A percentile compares a stretch with the other conserved stretches of the same genome.
phyloP scores from a whole-genome alignment of 2,888 invertebrate species.

The Netelia virgata region DNA sequence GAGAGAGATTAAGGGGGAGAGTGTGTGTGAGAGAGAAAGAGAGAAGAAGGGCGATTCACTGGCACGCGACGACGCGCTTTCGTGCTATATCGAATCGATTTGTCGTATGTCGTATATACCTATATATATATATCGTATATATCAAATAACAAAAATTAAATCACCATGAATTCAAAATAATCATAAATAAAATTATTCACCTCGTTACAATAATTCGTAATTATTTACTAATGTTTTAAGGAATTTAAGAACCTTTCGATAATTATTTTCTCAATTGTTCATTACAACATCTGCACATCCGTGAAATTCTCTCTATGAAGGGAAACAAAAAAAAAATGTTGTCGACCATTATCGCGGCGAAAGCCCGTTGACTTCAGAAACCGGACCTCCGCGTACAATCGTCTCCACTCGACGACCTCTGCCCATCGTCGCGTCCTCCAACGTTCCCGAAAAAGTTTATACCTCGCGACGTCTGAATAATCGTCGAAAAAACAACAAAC shows the following conservation, averaged over 20 bases:
- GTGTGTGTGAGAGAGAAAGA: neutral
- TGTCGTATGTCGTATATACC: slow-evolving; percentile 7
- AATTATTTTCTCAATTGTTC: too few relatives aligned
- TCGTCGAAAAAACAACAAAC: neutral
- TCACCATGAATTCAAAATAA: neutral
- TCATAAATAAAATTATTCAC: too few relatives aligned
- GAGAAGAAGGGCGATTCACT: slow-evolving; percentile 59
- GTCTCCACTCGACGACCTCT: neutral
- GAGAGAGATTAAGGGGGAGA: neutral
- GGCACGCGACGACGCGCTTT: slow-evolving; percentile 63
- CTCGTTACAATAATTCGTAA: too few relatives aligned
- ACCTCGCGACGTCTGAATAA: slow-evolving; percentile 11
- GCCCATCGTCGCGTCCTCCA: neutral
- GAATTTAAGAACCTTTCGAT: too few relatives aligned
- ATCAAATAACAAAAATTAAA: neutral
- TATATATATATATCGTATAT: slow-evolving; percentile 4
- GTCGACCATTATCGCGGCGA: neutral
- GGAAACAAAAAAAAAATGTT: neutral
- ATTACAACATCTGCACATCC: neutral
- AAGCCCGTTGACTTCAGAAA: neutral
- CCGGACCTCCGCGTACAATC: neutral
- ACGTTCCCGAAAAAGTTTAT: slow-evolving; percentile 2
- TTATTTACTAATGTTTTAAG: too few relatives aligned
- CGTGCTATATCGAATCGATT: slow-evolving; percentile 40
- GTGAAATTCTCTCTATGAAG: neutral